phyloP scores from a whole-genome alignment of 2,113 vertebrate species.

The Zosterops hypoxanthus region DNA sequence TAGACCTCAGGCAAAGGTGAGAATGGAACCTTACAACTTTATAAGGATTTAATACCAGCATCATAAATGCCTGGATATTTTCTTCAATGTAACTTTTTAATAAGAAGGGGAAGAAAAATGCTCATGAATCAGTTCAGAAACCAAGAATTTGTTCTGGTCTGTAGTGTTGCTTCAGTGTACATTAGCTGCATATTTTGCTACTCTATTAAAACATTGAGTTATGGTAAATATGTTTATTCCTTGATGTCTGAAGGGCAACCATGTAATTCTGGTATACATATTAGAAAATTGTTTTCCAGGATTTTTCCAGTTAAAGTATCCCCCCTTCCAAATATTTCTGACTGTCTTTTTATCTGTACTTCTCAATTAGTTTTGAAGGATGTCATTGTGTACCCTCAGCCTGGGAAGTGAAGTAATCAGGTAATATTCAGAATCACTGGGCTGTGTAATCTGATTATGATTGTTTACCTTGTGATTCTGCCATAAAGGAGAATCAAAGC shows the following conservation, averaged over 20 bases:
- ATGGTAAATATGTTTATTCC: neutral
- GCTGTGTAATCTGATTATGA: conserved; percentile 35
- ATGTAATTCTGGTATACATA: neutral
- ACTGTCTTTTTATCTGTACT: neutral
- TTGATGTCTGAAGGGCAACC: neutral
- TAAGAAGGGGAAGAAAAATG: neutral
- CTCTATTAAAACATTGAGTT: neutral
- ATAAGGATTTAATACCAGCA: neutral
- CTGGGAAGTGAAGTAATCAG: conserved; percentile 31
- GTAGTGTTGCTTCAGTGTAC: neutral
- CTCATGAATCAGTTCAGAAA: neutral
- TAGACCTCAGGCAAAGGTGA: neutral
- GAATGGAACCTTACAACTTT: neutral
- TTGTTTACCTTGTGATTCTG: conserved; percentile 44
- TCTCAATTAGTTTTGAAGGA: conserved; percentile 37
- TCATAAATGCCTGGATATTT: neutral
- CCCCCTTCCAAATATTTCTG: neutral
- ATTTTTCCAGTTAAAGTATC: neutral
- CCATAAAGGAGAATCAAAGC: conserved; percentile 4
- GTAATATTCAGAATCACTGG: conserved; percentile 53
- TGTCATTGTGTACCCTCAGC: neutral
- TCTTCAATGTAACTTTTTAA: neutral
- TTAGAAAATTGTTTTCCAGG: neutral
- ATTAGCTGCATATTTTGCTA: neutral
- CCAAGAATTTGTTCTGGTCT: neutral